These are phyloP conservation scores for Paracanthobrama guichenoti DNA, from an alignment of 2,113 vertebrate species.

Conservation along the genomic window DNA sequence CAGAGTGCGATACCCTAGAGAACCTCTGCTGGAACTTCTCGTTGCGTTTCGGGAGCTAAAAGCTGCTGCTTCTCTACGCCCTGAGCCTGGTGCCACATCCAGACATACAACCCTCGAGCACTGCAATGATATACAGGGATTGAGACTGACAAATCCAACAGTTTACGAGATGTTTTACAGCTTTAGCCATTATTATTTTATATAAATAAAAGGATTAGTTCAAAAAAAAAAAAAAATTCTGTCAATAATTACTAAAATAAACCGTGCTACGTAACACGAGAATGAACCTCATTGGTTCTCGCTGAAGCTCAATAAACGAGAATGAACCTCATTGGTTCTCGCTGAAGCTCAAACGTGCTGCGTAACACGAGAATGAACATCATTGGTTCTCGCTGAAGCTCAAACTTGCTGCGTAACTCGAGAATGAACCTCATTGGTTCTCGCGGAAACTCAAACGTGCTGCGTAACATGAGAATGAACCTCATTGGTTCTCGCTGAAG, in stretches of 20 bases:
- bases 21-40: conserved; percentile 17
- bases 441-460: too few species aligned
- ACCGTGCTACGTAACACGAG: too few species aligned
- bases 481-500: too few species aligned
- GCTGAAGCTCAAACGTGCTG: too few species aligned
- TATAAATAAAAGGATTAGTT: not conserved
- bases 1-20: conserved; percentile 34
- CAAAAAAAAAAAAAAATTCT: not conserved
- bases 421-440: too few species aligned
- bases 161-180: not conserved
- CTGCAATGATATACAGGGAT: not conserved
- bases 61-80: conserved; percentile 19
- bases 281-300: too few species aligned
- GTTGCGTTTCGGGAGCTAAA: conserved; percentile 12
- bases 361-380: too few species aligned
- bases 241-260: not conserved
- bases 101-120: not conserved
- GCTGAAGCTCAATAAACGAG: too few species aligned
- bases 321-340: too few species aligned
- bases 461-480: too few species aligned
- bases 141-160: conserved; percentile 22
- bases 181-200: not conserved
- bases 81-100: not conserved
- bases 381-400: too few species aligned
- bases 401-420: too few species aligned